These are phyloP conservation scores for Dromococcyx pavoninus DNA, from an alignment of 2,797 vertebrate species.

Conservation along the genomic window DNA sequence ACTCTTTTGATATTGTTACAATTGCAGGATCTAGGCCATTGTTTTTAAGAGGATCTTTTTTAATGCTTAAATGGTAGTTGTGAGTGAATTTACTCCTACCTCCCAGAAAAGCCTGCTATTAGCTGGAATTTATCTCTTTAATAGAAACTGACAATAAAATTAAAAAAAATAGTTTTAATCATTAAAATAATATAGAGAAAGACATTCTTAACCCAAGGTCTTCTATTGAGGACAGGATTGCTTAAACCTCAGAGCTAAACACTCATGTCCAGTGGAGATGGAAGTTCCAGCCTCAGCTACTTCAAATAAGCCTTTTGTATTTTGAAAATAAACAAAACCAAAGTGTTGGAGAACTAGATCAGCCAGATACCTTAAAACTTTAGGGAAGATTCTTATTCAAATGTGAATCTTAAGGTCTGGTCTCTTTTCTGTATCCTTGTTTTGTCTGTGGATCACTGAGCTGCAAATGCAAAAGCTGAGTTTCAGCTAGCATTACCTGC, in stretches of 20 bases:
- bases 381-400: background rate
- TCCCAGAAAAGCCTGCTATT: background rate
- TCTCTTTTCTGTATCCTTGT: background rate
- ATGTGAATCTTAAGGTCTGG: background rate
- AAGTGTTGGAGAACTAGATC: background rate
- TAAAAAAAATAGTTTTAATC: constrained; percentile 14
- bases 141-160: constrained; percentile 42
- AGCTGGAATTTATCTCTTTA: constrained; percentile 19
- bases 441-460: background rate
- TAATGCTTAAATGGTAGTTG: background rate
- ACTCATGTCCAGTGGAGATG: background rate
- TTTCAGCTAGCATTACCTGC: background rate
- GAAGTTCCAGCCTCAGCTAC: background rate
- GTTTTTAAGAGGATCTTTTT: background rate
- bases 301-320: background rate
- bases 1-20: background rate
- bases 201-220: background rate
- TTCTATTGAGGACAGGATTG: background rate
- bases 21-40: background rate
- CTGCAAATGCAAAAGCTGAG: background rate
- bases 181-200: background rate
- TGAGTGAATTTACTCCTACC: constrained; percentile 38
- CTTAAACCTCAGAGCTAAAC: background rate
- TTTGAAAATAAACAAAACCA: background rate
- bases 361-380: background rate